Base-by-base conservation (phyloP, 1,140 invertebrate genomes). In the Drosophila melanogaster region DNA sequence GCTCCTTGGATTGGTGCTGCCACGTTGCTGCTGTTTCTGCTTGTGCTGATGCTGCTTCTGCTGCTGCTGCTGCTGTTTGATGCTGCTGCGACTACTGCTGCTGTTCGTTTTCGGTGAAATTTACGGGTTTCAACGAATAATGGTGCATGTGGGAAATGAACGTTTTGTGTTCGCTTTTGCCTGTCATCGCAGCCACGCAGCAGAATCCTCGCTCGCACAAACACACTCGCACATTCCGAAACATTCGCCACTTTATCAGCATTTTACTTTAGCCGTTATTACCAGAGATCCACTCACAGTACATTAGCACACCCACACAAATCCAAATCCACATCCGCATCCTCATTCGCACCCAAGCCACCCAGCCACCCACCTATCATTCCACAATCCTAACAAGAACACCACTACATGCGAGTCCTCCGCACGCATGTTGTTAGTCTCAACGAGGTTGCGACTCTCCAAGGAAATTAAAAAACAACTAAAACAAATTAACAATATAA, bases 381-480 rank as follows among this genome's bases (percentile, higher is more conserved):
- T 2, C 30, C 30, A 30, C 30, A 22, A 19, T 59, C 6, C 30
- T 33, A 22, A 54, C 35, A 55, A 33, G 24, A 30, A 14, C 44
- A 69, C 49, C 54, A 71, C 64, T 57, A 54, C 60, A 50, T 5
- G 14, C 24, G 19, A 47, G 43, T 40, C 46, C 46, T 54, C 3
- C 19, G 19, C 44, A 56, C 83, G 74, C 83, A 71, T 87, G 46
- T 76, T 47, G 74, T 79, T 73, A 64, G 79, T 35, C 43, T 57
- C 72, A 50, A 51, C 51, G 50, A 74, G 84, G 84, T 84, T 87
- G 79, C 84, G 84, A 89, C 64, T 89, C 84, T 89, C 84, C 54
- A 89, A 89, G 84, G 84, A 89, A 89, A 89, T 89, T 89, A 89
- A 89, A 89, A 89, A 89, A 89, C 84, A 89, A 89, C 84, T 89